Percentiles rank a stretch among this genome's conserved stretches.
Evolutionary conservation across 2,888 invertebrate genomes (phyloP).

Genomic region (Seira ritae): DNA sequence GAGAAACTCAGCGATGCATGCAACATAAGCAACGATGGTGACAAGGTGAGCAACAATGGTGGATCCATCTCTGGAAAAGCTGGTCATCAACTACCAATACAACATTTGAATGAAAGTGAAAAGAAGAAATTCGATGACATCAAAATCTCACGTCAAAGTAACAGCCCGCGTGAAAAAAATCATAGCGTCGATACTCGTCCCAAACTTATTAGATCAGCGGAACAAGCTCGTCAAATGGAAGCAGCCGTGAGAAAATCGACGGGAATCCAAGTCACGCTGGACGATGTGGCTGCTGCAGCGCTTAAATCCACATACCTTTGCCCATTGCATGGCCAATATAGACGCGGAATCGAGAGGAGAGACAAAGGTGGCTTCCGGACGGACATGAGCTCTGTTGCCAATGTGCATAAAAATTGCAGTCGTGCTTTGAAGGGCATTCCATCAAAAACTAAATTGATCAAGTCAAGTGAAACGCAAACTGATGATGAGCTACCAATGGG

Average conservation of each 20-base stretch:
- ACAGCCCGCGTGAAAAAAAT: background rate
- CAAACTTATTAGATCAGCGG: conserved; percentile 31
- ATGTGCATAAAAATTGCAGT: conserved; percentile 46
- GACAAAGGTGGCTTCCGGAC: conserved; percentile 60
- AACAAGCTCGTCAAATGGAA: background rate
- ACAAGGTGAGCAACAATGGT: too few relatives aligned
- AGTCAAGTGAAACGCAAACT: conserved; percentile 57
- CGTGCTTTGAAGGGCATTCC: conserved; percentile 45
- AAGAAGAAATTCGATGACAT: conserved; percentile 55
- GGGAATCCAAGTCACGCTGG: conserved; percentile 63
- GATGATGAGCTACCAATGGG: conserved; percentile 20
- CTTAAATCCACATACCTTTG: conserved; percentile 65
- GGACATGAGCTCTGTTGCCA: conserved; percentile 42
- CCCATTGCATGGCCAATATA: conserved; percentile 61
- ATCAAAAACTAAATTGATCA: conserved; percentile 49
- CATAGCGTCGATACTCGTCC: conserved; percentile 3
- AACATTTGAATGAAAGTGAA: conserved; percentile 51
- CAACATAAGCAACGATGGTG: too few relatives aligned
- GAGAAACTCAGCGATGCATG: too few relatives aligned
- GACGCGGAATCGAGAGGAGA: conserved; percentile 46
- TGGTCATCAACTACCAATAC: background rate
- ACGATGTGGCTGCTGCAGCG: conserved; percentile 51
- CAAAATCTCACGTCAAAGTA: conserved; percentile 9
- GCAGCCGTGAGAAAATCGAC: conserved; percentile 31
- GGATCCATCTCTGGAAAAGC: background rate